phyloP scores from a whole-genome alignment of 2,113 vertebrate species.

The Corythornis cristatus region DNA sequence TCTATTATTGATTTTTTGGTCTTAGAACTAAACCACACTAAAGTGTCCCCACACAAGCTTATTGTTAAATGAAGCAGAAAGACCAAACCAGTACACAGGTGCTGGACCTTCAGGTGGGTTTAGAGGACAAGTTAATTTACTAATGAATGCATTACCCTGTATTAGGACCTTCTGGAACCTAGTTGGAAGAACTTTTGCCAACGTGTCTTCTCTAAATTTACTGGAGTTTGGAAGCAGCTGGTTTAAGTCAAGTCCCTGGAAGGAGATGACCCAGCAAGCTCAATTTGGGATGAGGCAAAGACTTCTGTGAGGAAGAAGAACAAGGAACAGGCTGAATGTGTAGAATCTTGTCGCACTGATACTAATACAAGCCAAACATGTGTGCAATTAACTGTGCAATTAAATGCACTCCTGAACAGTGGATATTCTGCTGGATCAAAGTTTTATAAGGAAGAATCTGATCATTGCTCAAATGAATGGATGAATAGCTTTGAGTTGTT shows the following conservation, averaged over 20 bases:
- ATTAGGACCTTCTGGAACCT: fast-evolving
- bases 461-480: neutral
- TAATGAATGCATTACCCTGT: neutral
- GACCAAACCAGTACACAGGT: neutral
- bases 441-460: neutral
- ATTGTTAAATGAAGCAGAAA: neutral
- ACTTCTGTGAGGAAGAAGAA: neutral
- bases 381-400: neutral
- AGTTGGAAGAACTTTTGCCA: neutral
- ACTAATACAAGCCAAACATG: neutral
- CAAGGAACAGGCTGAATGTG: neutral
- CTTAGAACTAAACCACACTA: neutral
- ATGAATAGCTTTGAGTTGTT: neutral
- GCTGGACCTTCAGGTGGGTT: neutral
- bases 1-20: neutral
- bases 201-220: neutral
- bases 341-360: neutral
- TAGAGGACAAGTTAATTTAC: neutral
- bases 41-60: neutral
- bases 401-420: neutral
- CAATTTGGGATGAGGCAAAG: neutral
- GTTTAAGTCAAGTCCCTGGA: neutral
- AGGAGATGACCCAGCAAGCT: neutral
- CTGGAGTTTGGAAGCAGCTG: neutral
- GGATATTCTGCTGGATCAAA: neutral